A percentile compares a stretch with the other conserved stretches of the same genome.
Evolutionary conservation across 2,113 vertebrate genomes (phyloP).

Genomic region (Ailuropoda melanoleuca): DNA sequence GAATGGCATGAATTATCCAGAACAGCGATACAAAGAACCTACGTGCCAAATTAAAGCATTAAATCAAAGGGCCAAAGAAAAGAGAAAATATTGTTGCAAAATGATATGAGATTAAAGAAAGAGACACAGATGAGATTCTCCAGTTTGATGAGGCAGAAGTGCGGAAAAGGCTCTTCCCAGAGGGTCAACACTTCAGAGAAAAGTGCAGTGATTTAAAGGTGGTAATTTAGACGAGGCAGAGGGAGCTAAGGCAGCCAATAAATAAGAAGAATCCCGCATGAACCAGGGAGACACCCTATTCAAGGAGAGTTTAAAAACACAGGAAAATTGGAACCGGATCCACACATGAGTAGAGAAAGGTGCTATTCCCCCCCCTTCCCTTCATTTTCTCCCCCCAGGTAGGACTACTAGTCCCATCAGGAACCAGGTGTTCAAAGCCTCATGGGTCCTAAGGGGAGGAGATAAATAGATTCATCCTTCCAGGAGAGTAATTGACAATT

Average conservation of each 20-base stretch:
- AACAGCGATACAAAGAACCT: background rate
- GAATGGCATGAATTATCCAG: slow-evolving; percentile 45
- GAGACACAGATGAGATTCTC: background rate
- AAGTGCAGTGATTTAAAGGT: background rate
- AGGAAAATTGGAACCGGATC: background rate
- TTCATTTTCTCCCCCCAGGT: background rate
- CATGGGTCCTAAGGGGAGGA: background rate
- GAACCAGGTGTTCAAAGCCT: background rate
- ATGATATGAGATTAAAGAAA: slow-evolving; percentile 17
- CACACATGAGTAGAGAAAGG: background rate
- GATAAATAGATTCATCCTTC: background rate
- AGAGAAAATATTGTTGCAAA: slow-evolving; percentile 37
- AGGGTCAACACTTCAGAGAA: background rate
- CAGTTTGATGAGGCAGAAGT: background rate
- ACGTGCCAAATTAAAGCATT: slow-evolving; percentile 56
- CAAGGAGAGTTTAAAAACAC: background rate
- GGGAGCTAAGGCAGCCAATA: background rate
- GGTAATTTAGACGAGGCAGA: background rate
- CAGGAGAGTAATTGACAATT: background rate
- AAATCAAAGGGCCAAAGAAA: slow-evolving; percentile 29
- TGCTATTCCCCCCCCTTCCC: background rate
- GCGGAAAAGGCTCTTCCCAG: background rate
- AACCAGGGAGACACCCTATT: background rate
- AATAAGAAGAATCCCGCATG: background rate
- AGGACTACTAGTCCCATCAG: background rate